Percentiles rank a stretch among this genome's conserved stretches.
phyloP scores from a whole-genome alignment of 1,140 invertebrate genomes.

The Magallana angulata region DNA sequence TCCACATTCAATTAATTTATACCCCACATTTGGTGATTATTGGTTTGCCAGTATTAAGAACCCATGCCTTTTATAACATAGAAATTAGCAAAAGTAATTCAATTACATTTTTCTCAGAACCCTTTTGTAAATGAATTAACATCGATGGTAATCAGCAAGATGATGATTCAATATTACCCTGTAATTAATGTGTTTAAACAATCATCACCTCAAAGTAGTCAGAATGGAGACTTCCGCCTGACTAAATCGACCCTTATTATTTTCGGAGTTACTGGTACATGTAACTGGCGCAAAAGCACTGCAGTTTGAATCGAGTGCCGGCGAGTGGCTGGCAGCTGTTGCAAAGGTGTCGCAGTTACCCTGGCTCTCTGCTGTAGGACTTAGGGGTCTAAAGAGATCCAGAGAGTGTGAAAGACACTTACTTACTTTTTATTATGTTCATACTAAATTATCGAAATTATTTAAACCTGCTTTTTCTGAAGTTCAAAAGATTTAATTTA shows the following conservation, averaged over 20 bases:
- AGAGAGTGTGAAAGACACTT: too few relatives aligned
- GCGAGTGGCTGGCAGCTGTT: too few relatives aligned
- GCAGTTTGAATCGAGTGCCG: too few relatives aligned
- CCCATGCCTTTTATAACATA: background rate
- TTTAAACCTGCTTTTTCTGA: background rate
- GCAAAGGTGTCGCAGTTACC: too few relatives aligned
- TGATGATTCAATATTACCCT: too few relatives aligned
- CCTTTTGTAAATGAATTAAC: slow-evolving; percentile 4
- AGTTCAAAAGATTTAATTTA: background rate
- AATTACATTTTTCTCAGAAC: background rate
- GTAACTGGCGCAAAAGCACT: background rate
- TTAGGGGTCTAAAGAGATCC: too few relatives aligned
- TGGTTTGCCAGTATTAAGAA: background rate
- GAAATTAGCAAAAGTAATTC: too few relatives aligned
- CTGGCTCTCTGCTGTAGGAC: too few relatives aligned
- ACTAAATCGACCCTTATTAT: background rate
- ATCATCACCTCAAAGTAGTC: background rate
- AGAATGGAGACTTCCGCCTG: background rate
- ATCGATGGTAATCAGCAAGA: background rate
- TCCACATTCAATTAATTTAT: background rate
- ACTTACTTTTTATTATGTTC: too few relatives aligned
- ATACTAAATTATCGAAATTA: background rate
- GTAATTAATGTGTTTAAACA: background rate
- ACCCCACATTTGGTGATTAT: slow-evolving; percentile 3
- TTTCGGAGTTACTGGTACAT: background rate